phyloP scores from a whole-genome alignment of 2,113 vertebrate genomes.

The Fregetta grallaria region DNA sequence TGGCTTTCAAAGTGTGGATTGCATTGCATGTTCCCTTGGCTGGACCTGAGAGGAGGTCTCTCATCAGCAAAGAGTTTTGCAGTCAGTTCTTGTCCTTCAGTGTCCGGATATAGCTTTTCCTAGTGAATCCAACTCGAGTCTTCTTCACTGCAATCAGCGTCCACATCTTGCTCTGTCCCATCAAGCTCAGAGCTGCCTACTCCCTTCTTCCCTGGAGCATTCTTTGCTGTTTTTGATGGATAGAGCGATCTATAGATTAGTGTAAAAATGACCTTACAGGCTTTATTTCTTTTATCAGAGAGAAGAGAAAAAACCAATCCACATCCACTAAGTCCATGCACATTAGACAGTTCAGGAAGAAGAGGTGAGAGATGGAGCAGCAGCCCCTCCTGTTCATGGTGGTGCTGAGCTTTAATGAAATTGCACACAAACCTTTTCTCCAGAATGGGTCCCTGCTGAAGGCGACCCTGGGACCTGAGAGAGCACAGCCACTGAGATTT shows the following conservation, averaged over 20 bases:
- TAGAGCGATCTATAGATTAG: neutral
- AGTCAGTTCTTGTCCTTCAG: neutral
- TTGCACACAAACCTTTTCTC: neutral
- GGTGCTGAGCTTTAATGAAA: neutral
- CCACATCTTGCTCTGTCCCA: neutral
- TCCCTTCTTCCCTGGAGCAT: neutral
- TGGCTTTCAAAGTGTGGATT: neutral
- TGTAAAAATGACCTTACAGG: neutral
- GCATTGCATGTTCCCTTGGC: neutral
- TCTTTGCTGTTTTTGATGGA: neutral
- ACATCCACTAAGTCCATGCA: neutral
- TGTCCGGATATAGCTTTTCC: neutral
- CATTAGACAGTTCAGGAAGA: neutral
- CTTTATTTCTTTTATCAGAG: neutral
- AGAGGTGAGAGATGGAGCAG: neutral
- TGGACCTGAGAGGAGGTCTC: neutral
- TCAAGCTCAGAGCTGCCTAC: neutral
- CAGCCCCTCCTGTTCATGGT: neutral
- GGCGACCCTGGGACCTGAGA: neutral
- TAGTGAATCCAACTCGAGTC: neutral
- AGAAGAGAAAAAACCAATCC: neutral
- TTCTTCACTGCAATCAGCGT: neutral
- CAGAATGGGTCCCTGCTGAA: neutral
- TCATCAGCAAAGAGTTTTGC: neutral
- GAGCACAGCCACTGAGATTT: neutral